A percentile compares a stretch with the other conserved stretches of the same genome.
These are phyloP conservation scores for Nematostella vectensis DNA, from an alignment of 92 coral and sea anemone genomes.

Conservation along the genomic window DNA sequence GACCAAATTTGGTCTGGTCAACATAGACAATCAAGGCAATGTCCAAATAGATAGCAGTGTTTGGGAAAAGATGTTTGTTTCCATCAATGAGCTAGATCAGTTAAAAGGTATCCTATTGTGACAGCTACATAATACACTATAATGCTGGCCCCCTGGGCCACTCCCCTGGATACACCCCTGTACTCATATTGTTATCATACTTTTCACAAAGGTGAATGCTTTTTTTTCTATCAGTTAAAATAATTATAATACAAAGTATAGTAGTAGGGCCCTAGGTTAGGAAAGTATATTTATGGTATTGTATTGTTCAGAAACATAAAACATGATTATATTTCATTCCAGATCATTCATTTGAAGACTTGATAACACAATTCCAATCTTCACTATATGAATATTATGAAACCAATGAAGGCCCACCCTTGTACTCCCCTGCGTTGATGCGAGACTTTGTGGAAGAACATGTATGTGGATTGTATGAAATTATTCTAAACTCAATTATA, in stretches of 20 bases:
- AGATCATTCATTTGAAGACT: conserved; percentile 10
- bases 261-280: not conserved
- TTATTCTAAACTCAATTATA: not conserved
- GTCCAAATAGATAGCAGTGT: not conserved
- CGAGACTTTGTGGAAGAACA: conserved; percentile 10
- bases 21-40: not conserved
- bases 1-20: conserved; percentile 1
- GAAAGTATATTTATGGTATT: not conserved
- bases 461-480: conserved; percentile 13
- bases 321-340: no score
- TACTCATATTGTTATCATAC: not conserved
- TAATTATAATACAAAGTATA: not conserved
- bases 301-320: not conserved
- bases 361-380: conserved; percentile 11
- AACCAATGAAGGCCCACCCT: conserved; percentile 12
- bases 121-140: no score
- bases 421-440: conserved; percentile 7
- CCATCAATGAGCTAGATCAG: not conserved
- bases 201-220: no score
- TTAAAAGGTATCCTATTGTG: no score
- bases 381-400: conserved; percentile 4
- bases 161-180: not conserved
- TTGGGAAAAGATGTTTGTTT: not conserved
- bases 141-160: not conserved
- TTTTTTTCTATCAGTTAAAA: no score